These are phyloP conservation scores for Crossocerus cetratus DNA, from an alignment of 2,888 invertebrate species.

Conservation along the genomic window DNA sequence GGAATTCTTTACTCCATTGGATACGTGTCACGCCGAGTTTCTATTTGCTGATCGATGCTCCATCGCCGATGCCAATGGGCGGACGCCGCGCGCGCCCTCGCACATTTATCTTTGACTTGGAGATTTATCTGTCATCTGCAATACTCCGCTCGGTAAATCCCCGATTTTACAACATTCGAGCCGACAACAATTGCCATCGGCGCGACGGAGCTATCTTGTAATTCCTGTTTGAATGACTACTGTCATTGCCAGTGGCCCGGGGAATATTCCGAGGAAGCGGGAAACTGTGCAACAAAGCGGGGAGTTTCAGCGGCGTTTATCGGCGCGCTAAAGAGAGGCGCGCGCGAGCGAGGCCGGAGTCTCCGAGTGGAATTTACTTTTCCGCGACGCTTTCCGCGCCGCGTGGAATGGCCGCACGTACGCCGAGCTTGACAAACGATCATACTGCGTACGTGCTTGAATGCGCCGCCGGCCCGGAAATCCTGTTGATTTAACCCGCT, in stretches of 20 bases:
- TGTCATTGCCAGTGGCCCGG: no score
- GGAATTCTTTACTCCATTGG: conserved; percentile 5
- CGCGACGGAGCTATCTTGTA: no score
- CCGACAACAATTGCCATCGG: no score
- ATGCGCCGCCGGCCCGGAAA: conserved; percentile 11
- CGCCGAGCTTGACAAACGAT: conserved; percentile 29
- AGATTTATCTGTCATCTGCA: no score
- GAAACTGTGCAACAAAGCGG: no score
- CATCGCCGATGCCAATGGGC: no score
- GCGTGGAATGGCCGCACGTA: conserved; percentile 20
- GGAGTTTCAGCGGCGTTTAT: background rate
- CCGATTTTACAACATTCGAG: no score
- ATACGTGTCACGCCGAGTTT: background rate
- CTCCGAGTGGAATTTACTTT: conserved; percentile 23
- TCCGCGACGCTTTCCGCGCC: conserved; percentile 27
- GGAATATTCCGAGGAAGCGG: no score
- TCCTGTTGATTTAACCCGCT: conserved; percentile 30
- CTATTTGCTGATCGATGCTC: background rate
- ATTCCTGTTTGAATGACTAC: no score
- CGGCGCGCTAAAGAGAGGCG: conserved; percentile 17
- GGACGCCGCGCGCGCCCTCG: no score
- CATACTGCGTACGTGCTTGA: conserved; percentile 25
- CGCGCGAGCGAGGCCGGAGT: conserved; percentile 4
- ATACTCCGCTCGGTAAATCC: no score
- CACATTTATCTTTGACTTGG: no score